Conservation (phyloP, 2,888 invertebrate genomes). For the Lasioglossum villosulum region DNA sequence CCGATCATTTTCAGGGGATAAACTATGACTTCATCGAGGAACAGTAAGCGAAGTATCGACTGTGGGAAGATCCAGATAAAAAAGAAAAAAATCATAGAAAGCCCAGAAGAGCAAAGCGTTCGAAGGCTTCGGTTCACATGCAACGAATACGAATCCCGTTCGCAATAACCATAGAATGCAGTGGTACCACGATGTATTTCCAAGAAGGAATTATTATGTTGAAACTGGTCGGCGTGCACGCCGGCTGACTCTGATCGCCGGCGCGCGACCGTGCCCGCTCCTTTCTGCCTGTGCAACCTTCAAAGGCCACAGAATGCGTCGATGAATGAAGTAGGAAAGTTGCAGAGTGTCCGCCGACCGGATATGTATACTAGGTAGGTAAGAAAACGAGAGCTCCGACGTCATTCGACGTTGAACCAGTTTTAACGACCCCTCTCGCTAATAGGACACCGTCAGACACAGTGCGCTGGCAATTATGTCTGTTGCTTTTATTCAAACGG, state of each 20-base stretch:
- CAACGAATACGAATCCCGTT: slow-evolving; percentile 35
- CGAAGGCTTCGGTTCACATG: slow-evolving; percentile 21
- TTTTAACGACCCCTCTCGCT: slow-evolving; percentile 40
- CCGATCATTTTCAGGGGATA: background rate
- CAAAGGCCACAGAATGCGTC: slow-evolving; percentile 84
- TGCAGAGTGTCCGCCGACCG: slow-evolving; percentile 76
- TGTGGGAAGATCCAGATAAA: background rate
- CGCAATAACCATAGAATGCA: slow-evolving; percentile 31
- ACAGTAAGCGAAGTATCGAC: background rate
- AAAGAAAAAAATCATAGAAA: background rate
- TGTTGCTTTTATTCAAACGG: slow-evolving; percentile 20
- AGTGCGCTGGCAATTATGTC: slow-evolving; percentile 22
- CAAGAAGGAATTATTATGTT: slow-evolving; percentile 66
- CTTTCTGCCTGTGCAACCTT: slow-evolving; percentile 81
- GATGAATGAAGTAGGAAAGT: slow-evolving; percentile 83
- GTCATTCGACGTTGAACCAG: slow-evolving; percentile 55
- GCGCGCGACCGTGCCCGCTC: slow-evolving; percentile 71
- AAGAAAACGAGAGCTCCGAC: slow-evolving; percentile 68
- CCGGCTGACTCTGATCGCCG: slow-evolving; percentile 46
- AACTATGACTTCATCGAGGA: background rate
- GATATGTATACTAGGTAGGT: slow-evolving; percentile 76
- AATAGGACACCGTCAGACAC: slow-evolving; percentile 12
- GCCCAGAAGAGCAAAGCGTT: background rate
- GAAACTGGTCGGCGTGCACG: slow-evolving; percentile 65
- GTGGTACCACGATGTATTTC: slow-evolving; percentile 49